Conservation (phyloP, 2,888 invertebrate genomes). For the Steinernema hermaphroditum region DNA sequence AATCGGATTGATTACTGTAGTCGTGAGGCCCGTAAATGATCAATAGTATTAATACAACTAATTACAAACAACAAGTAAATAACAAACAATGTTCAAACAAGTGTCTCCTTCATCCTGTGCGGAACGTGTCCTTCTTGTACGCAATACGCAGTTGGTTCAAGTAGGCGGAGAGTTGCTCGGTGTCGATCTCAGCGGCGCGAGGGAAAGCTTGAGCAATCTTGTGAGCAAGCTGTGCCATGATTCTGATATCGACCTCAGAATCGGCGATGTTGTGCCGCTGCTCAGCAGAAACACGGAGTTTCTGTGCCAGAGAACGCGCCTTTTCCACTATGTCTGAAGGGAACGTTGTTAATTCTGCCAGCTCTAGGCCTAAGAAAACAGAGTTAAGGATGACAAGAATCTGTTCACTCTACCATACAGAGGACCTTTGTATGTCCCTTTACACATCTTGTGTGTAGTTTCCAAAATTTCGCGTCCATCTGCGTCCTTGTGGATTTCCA, state of each 20-base stretch:
- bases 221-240: neutral
- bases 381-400: too few relatives aligned
- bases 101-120: neutral
- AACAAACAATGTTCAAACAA: too few relatives aligned
- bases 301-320: slow-evolving; percentile 57
- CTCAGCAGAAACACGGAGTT: slow-evolving; percentile 39
- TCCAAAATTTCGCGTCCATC: slow-evolving; percentile 58
- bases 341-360: slow-evolving; percentile 68
- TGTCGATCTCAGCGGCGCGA: neutral
- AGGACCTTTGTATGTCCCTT: slow-evolving; percentile 63
- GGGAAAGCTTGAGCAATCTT: neutral
- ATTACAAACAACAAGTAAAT: too few relatives aligned
- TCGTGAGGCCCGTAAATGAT: too few relatives aligned
- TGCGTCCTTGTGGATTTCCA: slow-evolving; percentile 53
- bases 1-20: too few relatives aligned
- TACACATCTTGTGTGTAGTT: slow-evolving; percentile 66
- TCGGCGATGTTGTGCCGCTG: slow-evolving; percentile 32
- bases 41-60: too few relatives aligned
- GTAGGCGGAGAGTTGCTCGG: slow-evolving; percentile 3
- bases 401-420: slow-evolving; percentile 64
- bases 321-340: slow-evolving; percentile 65
- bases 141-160: neutral
- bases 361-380: slow-evolving; percentile 66
- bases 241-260: neutral
- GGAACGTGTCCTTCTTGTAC: slow-evolving; percentile 16